phyloP scores from a whole-genome alignment of 2,113 vertebrate genomes.

The Cryptoleucopteryx plumbea region DNA sequence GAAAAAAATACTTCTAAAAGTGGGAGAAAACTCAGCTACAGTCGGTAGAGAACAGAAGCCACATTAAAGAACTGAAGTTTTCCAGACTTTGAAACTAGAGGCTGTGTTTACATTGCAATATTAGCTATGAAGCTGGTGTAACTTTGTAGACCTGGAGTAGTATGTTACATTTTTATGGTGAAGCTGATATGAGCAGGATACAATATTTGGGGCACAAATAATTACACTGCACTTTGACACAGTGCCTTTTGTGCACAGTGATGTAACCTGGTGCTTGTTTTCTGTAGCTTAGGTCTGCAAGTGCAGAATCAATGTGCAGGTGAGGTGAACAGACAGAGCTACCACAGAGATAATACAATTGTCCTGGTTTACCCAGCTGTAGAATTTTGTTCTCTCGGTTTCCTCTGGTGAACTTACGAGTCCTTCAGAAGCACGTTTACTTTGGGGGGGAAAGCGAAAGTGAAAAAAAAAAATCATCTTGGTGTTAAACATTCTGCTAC shows the following conservation, averaged over 20 bases:
- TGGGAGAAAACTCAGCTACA: neutral
- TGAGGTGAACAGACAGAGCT: neutral
- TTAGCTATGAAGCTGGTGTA: neutral
- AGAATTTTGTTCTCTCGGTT: neutral
- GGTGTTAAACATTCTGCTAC: neutral
- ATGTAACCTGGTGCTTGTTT: neutral
- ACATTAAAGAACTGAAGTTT: neutral
- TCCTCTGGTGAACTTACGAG: neutral
- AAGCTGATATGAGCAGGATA: neutral
- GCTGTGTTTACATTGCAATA: rapidly evolving
- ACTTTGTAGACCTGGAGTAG: neutral
- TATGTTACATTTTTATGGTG: rapidly evolving
- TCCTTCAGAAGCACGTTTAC: neutral
- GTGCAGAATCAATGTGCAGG: neutral
- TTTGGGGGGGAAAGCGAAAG: rapidly evolving
- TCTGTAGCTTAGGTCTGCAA: neutral
- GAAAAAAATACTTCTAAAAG: neutral
- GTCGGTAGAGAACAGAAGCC: neutral
- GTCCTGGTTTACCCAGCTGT: neutral
- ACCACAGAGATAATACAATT: rapidly evolving
- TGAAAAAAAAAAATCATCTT: neutral
- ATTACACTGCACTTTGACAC: rapidly evolving
- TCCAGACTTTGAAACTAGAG: neutral
- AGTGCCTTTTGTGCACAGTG: neutral
- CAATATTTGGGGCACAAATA: neutral